phyloP scores from a whole-genome alignment of 2,113 vertebrate genomes.

The Eidolon helvum region DNA sequence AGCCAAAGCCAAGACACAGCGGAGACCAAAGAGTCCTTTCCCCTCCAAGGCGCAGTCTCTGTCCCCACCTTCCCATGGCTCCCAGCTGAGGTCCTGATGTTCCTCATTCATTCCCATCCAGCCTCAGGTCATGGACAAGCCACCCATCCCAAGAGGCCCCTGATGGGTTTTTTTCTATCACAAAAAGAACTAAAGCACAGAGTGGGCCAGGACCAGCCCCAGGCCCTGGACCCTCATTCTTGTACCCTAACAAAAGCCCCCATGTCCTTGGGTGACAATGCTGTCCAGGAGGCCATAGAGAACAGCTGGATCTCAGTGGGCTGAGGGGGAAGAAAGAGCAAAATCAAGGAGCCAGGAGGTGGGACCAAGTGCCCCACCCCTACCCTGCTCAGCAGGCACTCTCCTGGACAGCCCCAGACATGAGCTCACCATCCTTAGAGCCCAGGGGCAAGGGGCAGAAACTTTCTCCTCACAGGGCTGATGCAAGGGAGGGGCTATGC shows the following conservation, averaged over 20 bases:
- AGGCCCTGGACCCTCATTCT: not conserved
- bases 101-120: not conserved
- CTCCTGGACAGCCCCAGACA: conserved; percentile 66
- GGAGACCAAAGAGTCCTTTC: not conserved
- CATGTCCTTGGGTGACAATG: not conserved
- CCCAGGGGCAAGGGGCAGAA: conserved; percentile 14
- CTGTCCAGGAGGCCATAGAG: not conserved
- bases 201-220: not conserved
- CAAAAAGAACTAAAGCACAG: not conserved
- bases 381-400: not conserved
- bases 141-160: not conserved
- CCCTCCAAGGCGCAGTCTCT: not conserved
- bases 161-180: not conserved
- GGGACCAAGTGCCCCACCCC: conserved; percentile 19
- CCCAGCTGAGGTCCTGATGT: not conserved
- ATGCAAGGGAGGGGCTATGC: not conserved
- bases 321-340: not conserved
- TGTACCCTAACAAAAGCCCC: not conserved
- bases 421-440: conserved; percentile 70
- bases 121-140: not conserved
- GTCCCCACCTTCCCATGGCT: not conserved
- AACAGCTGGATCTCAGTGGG: not conserved
- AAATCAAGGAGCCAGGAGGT: not conserved
- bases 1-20: not conserved
- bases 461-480: not conserved